Evolutionary conservation across 1,140 invertebrate species (phyloP), one percentile per base, ranked within the genome.

Genomic region (Pantala flavescens): DNA sequence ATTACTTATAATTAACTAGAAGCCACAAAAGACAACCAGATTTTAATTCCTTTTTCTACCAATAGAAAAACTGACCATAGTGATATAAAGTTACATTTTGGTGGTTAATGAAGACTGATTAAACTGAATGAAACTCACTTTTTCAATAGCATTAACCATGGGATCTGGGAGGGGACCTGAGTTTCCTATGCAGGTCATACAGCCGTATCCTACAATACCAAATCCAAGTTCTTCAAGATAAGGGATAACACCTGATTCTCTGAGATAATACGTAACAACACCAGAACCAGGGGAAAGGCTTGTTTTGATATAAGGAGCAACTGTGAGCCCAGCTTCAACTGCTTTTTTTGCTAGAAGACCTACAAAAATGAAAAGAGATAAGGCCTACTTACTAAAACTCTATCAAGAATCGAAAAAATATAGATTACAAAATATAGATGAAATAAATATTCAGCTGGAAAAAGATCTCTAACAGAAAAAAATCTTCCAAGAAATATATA

Each of bases 141-240:
- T 93, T 82, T 99, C 97, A 78, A 99, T 98, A 0, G 93, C 94
- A 79, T 95, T 93, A 0, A 90, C 90, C 24, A 99, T 92, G 76
- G 91, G 87, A 75, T 98, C 95, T 74, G 95, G 92, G 10, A 99
- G 87, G 0, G 96, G 96, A 14, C 97, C 97, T 71, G 92, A 95
- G 83, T 99, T 99, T 11, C 98, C 98, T 77, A 99, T 99, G 83
- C 97, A 99, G 0, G 97, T 99, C 96, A 98, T 98, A 84, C 97
- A 99, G 0, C 97, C 91, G 81, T 97, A 98, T n/a, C 97, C 97
- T 36, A 95, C 92, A 74, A 96, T 91, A 79, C 95, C 88, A 83
- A 98, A 99, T 11, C 97, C 97, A 14, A 98, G 86, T 81, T 93
- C 88, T 76, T 92, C 89, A 63, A 99, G 83, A 79, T 90, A 92